A percentile compares a stretch with the other conserved stretches of the same genome.
phyloP scores from a whole-genome alignment of 2,797 vertebrate species.

The Halcyon badia region DNA sequence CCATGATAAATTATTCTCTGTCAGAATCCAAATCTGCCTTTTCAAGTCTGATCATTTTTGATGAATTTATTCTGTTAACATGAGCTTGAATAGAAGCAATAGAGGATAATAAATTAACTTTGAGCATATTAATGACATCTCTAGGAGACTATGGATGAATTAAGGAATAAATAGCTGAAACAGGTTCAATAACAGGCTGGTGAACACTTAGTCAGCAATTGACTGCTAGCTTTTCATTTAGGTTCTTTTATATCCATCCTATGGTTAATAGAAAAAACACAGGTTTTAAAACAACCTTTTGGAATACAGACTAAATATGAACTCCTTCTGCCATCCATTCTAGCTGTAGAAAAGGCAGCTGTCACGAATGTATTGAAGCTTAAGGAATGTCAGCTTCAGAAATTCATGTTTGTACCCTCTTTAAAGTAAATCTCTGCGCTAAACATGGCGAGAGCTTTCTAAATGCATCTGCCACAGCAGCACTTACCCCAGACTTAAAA shows the following conservation, averaged over 20 bases:
- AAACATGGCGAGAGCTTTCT: neutral
- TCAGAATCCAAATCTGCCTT: constrained; percentile 79
- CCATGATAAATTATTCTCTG: constrained; percentile 81
- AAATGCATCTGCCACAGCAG: neutral
- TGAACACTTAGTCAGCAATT: constrained; percentile 55
- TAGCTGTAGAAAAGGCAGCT: neutral
- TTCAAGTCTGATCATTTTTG: constrained; percentile 74
- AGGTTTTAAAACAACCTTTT: constrained; percentile 6
- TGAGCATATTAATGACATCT: constrained; percentile 72
- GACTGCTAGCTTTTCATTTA: constrained; percentile 27
- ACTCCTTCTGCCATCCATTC: neutral
- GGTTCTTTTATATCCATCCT: constrained; percentile 7
- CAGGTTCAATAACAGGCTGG: constrained; percentile 46
- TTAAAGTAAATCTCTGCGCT: neutral
- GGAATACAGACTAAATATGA: neutral
- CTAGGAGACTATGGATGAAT: constrained; percentile 46
- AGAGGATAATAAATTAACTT: constrained; percentile 73
- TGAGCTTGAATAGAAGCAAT: constrained; percentile 65
- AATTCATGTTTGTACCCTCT: neutral
- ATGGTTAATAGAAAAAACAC: constrained; percentile 31
- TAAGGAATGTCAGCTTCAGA: neutral
- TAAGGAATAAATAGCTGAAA: constrained; percentile 66
- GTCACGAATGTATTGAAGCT: neutral
- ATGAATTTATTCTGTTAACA: constrained; percentile 78
- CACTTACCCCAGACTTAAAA: neutral